Percentiles rank a stretch among this genome's conserved stretches.
Conservation (phyloP, 1,140 invertebrate species). For the Trichonephila clavipes region DNA sequence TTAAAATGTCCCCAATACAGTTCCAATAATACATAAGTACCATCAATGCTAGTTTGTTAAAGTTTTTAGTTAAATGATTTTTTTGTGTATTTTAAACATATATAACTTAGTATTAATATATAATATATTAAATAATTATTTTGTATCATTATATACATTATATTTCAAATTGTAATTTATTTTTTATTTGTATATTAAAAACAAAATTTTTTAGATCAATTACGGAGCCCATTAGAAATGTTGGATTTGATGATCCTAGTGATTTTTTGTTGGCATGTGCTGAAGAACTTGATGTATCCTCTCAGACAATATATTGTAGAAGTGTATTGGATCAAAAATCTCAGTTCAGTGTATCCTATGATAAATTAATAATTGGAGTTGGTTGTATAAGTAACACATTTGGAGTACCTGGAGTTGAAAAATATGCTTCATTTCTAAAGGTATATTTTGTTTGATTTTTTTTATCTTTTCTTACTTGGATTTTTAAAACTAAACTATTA, state of each 20-base stretch:
- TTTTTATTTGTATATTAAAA: no score
- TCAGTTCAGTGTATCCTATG: constrained; percentile 79
- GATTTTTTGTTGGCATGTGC: constrained; percentile 81
- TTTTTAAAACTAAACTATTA: no score
- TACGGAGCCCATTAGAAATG: constrained; percentile 81
- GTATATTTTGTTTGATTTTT: constrained; percentile 76
- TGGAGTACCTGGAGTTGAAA: constrained; percentile 80
- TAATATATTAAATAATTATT: no score
- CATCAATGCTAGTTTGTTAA: no score
- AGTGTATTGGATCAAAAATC: constrained; percentile 33
- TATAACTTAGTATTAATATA: no score
- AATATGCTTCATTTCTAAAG: constrained; percentile 82
- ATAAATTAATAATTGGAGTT: constrained; percentile 81
- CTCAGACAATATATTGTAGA: constrained; percentile 76
- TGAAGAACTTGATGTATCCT: constrained; percentile 78
- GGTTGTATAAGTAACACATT: constrained; percentile 82
- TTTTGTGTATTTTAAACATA: no score
- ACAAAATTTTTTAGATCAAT: constrained; percentile 80
- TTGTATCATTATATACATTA: no score
- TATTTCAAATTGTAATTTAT: no score
- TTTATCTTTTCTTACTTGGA: no score
- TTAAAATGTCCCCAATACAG: no score
- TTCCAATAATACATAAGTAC: no score
- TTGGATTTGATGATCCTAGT: constrained; percentile 80
- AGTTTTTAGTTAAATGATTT: no score